Conservation (phyloP, 2,113 vertebrate species). For the Menura novaehollandiae region DNA sequence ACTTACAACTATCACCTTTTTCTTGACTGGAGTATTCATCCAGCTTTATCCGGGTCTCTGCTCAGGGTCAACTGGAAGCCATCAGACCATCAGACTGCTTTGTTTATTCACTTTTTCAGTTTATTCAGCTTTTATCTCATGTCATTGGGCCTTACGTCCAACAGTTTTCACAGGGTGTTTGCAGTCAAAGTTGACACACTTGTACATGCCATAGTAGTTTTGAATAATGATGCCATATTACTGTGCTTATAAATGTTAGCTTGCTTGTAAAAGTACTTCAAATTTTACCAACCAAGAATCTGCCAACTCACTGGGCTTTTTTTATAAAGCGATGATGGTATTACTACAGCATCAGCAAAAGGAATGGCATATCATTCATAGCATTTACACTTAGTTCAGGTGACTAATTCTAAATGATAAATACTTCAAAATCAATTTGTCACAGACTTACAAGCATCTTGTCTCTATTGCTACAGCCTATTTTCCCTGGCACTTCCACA, state of each 20-base stretch:
- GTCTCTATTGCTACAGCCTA: background rate
- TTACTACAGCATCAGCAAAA: background rate
- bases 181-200: background rate
- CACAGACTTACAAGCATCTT: background rate
- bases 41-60: background rate
- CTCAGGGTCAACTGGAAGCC: background rate
- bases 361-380: background rate
- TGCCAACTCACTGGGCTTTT: background rate
- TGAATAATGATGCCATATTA: background rate
- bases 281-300: background rate
- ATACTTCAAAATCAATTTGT: conserved; percentile 15
- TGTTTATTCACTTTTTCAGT: background rate
- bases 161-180: background rate
- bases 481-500: background rate
- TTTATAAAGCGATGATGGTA: background rate
- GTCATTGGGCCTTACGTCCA: background rate
- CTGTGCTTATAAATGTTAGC: background rate
- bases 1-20: background rate
- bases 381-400: background rate
- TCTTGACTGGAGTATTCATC: background rate
- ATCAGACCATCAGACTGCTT: background rate
- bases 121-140: background rate
- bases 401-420: background rate
- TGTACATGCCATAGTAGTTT: background rate
- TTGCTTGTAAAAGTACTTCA: background rate